Evolutionary conservation across 2,797 vertebrate species (phyloP), one percentile per base, ranked within the genome.

Genomic region (Champsocephalus esox): DNA sequence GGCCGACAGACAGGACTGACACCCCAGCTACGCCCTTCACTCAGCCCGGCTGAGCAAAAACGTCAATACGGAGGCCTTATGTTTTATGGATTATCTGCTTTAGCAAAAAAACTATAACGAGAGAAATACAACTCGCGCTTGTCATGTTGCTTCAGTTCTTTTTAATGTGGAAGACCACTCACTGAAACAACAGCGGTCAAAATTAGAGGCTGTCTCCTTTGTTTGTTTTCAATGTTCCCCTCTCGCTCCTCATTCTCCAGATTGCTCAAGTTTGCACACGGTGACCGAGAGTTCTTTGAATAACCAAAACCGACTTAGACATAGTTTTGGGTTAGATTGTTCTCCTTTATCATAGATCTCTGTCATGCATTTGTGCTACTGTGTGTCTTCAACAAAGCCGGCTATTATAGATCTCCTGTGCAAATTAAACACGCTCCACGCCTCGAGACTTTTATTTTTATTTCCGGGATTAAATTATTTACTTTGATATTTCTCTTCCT

Each of bases 31-130:
- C 80, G 90, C 89, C 87, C 87, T 92, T 91, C 90, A 91, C 80
- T 92, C 89, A 92, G 82, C 79, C 34, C 10, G 74, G 85, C 85
- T 88, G 90, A 91, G 83, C 74, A 85, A 75, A 91, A 88, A 90
- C 78, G 89, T 93, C 91, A 91, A 92, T 94, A 92, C 76, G 2
- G 86, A 89, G 81, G 86, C 87, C 90, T 93, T 93, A 94, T 93
- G 91, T 93, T 93, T 94, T 92, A 93, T 92, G 92, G 89, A 93
- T 93, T 92, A 91, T 92, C 83, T 91, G 87, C 89, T 92, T 91
- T 86, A 84, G 88, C 86, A 88, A 92, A 93, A 90, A 92, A 93
- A 90, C 87, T 90, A 90, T 79, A 73, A 88, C 75, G 88, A 80
- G 91, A 91, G 89, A 93, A 92, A 89, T 73, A 90, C 92, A 92